These are phyloP conservation scores for Sericinus montela DNA, from an alignment of 2,888 invertebrate genomes.

Conservation along the genomic window DNA sequence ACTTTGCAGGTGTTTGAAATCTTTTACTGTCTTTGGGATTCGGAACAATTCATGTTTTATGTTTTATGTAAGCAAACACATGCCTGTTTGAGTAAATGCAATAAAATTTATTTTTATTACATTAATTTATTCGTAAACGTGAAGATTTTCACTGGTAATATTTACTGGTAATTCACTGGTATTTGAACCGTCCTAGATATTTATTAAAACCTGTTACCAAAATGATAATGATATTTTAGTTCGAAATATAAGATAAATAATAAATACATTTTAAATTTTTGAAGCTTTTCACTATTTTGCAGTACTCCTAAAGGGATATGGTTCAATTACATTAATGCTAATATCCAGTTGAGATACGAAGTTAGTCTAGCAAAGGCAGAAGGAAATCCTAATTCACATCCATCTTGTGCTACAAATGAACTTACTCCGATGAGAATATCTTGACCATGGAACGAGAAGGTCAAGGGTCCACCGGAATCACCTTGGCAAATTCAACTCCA, in stretches of 20 bases:
- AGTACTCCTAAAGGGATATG: background rate
- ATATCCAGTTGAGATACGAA: constrained; percentile 49
- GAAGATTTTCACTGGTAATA: no score
- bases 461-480: constrained; percentile 59
- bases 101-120: background rate
- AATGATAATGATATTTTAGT: no score
- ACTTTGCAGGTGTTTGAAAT: constrained; percentile 10
- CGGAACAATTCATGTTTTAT: constrained; percentile 2
- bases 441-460: constrained; percentile 37
- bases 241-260: no score
- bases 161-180: no score
- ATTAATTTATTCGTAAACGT: constrained; percentile 1
- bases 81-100: background rate
- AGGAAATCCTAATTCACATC: constrained; percentile 55
- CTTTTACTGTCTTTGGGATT: constrained; percentile 8
- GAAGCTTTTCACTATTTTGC: background rate
- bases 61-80: constrained; percentile 10
- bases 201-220: no score
- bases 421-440: constrained; percentile 51
- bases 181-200: no score
- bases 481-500: constrained; percentile 60
- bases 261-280: no score
- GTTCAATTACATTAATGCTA: constrained; percentile 29
- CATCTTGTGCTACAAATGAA: constrained; percentile 53
- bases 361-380: constrained; percentile 56